Evolutionary conservation across 2,888 invertebrate genomes (phyloP).

Genomic region (Chrysopilus asiliformis): DNA sequence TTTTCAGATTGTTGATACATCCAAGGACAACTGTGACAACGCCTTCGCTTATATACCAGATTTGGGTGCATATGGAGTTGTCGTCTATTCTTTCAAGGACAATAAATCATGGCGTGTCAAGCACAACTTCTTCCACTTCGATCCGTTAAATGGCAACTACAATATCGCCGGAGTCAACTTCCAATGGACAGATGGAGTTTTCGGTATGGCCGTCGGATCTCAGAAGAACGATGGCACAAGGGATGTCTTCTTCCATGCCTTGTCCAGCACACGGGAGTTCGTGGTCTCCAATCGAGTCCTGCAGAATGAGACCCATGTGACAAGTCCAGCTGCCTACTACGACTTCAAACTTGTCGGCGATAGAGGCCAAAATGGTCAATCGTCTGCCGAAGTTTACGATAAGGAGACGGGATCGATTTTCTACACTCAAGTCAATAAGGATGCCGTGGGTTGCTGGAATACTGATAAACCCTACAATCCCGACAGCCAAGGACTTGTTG

Average conservation of each 20-base stretch:
- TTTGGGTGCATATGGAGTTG: slow-evolving; percentile 57
- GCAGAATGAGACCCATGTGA: slow-evolving; percentile 57
- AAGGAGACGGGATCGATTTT: slow-evolving; percentile 54
- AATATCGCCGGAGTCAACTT: slow-evolving; percentile 65
- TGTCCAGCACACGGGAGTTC: slow-evolving; percentile 69
- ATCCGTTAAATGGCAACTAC: slow-evolving; percentile 62
- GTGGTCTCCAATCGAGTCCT: slow-evolving; percentile 60
- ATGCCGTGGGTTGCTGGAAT: slow-evolving; percentile 75
- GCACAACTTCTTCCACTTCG: slow-evolving; percentile 75
- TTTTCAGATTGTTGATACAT: slow-evolving; percentile 52
- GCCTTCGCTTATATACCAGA: slow-evolving; percentile 69
- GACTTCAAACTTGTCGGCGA: slow-evolving; percentile 59
- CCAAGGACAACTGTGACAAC: slow-evolving; percentile 54
- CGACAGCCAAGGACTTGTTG: slow-evolving; percentile 52
- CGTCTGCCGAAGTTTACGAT: slow-evolving; percentile 61
- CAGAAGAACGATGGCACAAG: slow-evolving; percentile 44
- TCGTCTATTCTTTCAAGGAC: slow-evolving; percentile 61
- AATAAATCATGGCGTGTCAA: slow-evolving; percentile 66
- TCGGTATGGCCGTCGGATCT: slow-evolving; percentile 56
- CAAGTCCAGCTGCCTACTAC: slow-evolving; percentile 51
- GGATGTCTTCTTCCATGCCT: slow-evolving; percentile 68
- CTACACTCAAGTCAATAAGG: slow-evolving; percentile 62
- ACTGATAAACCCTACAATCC: slow-evolving; percentile 46
- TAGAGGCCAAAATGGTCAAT: slow-evolving; percentile 56
- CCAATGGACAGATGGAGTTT: slow-evolving; percentile 78